These are phyloP conservation scores for Gonocerus acuteangulatus DNA, from an alignment of 2,888 invertebrate genomes.

Conservation along the genomic window DNA sequence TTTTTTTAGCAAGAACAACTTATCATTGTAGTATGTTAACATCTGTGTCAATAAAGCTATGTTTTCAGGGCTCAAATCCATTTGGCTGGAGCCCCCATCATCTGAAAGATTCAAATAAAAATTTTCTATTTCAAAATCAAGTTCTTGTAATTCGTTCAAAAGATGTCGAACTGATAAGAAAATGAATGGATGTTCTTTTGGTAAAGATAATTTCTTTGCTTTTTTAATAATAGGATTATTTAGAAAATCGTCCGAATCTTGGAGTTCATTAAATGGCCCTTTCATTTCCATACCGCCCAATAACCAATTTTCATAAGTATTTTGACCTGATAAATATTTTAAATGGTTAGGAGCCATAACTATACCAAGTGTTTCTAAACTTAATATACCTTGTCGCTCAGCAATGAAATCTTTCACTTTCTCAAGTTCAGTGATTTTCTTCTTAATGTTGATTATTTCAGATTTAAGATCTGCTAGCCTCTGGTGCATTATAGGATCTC, in stretches of 20 bases:
- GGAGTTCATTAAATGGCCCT: not conserved
- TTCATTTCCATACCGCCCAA: conserved; percentile 5
- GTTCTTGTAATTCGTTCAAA: not conserved
- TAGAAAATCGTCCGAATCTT: not conserved
- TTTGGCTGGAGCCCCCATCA: not conserved
- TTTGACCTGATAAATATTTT: not conserved
- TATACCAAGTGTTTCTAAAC: not conserved
- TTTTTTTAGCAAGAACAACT: not conserved
- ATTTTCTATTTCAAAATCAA: not conserved
- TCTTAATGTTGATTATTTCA: conserved; percentile 20
- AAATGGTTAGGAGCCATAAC: not conserved
- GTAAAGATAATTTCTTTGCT: not conserved
- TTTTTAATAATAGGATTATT: not conserved
- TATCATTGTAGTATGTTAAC: not conserved
- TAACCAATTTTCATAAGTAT: conserved; percentile 15
- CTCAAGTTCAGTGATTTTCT: not conserved
- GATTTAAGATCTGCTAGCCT: conserved; percentile 53
- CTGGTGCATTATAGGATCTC: conserved; percentile 58
- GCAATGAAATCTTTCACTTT: not conserved
- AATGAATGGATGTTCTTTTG: not conserved
- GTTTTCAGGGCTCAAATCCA: not conserved
- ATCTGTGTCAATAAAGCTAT: not conserved
- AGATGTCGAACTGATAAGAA: not conserved
- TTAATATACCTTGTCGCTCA: conserved; percentile 6
- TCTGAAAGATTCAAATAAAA: not conserved